These are phyloP conservation scores for Apistogramma diplotaenia DNA, from an alignment of 2,113 vertebrate species.

Conservation along the genomic window DNA sequence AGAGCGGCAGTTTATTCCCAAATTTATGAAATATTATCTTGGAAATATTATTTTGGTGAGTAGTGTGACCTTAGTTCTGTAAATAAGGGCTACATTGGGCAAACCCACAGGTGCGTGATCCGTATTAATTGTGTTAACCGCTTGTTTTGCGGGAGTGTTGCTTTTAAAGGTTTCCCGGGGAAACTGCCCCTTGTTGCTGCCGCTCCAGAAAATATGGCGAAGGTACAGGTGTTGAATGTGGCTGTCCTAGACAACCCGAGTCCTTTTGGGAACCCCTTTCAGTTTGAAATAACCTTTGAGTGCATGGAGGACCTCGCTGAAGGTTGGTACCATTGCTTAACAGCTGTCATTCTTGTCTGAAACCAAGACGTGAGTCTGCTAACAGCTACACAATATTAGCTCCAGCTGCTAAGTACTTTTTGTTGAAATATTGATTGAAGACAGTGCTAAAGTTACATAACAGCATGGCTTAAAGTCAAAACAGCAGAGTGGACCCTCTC, in stretches of 20 bases:
- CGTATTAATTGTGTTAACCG: not conserved
- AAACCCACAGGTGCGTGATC: not conserved
- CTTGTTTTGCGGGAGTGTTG: not conserved
- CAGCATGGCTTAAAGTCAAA: not conserved
- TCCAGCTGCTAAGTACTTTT: not conserved
- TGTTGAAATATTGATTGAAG: not conserved
- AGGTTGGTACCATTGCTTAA: conserved; percentile 69
- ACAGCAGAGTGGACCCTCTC: not conserved
- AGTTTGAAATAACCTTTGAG: conserved; percentile 93
- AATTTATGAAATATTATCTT: not conserved
- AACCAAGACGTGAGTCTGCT: not conserved
- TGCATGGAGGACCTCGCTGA: conserved; percentile 89
- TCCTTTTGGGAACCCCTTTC: conserved; percentile 89
- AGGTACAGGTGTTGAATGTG: conserved; percentile 90
- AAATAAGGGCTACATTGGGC: not conserved
- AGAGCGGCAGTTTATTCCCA: conserved; percentile 19
- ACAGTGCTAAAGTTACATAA: not conserved
- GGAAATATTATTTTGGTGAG: not conserved
- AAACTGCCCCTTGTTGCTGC: conserved; percentile 35
- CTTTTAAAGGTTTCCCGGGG: conserved; percentile 35
- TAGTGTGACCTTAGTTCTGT: not conserved
- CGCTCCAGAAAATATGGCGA: conserved; percentile 81
- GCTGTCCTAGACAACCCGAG: conserved; percentile 90
- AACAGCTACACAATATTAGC: conserved; percentile 20
- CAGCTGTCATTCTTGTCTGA: not conserved